Conservation (phyloP, 2,113 vertebrate genomes). For the Muscicapa adusta region DNA sequence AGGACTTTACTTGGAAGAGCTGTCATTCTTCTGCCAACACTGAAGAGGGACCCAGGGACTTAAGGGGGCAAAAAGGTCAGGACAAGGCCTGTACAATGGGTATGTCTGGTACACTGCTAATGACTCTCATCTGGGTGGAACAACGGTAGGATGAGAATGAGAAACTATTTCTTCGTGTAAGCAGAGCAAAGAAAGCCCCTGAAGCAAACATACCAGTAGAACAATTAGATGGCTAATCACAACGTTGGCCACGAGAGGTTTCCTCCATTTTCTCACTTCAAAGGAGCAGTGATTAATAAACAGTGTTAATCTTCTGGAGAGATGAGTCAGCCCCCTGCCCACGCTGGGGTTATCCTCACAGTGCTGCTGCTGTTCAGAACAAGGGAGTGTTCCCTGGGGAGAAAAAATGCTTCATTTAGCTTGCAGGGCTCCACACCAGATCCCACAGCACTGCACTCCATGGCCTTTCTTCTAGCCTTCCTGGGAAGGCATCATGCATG, state of each 20-base stretch:
- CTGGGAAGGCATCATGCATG: background rate
- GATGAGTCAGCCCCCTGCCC: conserved; percentile 51
- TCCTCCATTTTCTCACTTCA: conserved; percentile 60
- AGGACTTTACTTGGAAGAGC: background rate
- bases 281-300: conserved; percentile 62
- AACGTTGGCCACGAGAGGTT: conserved; percentile 14
- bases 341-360: conserved; percentile 27
- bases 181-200: conserved; percentile 61
- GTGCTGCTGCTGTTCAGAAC: conserved; percentile 28
- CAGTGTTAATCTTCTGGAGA: conserved; percentile 44
- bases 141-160: conserved; percentile 51
- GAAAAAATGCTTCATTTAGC: background rate
- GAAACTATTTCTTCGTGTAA: conserved; percentile 57
- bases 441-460: background rate
- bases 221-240: conserved; percentile 66
- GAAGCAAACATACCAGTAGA: conserved; percentile 63
- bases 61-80: background rate
- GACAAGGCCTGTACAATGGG: conserved; percentile 19
- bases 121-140: conserved; percentile 58
- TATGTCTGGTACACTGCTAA: conserved; percentile 46
- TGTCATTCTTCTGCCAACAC: background rate
- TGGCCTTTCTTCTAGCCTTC: background rate
- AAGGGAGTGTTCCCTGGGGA: background rate
- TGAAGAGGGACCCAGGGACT: background rate
- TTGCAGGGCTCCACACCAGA: background rate